Base-by-base conservation (phyloP, 2,113 vertebrate genomes). In the Cyanocitta stelleri region DNA sequence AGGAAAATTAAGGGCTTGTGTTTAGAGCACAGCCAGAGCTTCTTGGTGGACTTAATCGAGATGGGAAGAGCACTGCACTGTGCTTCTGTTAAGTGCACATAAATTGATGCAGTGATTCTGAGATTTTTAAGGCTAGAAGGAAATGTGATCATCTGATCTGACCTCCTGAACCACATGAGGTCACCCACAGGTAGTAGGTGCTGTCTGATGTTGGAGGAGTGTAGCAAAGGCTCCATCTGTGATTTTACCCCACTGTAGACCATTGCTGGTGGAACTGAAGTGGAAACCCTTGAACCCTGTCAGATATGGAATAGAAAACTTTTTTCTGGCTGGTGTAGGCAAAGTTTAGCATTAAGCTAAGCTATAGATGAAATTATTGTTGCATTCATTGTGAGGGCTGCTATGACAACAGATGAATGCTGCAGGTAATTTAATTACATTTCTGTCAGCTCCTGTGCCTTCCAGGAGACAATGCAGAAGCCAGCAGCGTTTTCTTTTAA, bases 361-460 rank as follows among this genome's bases (percentile, higher is more conserved):
- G 59, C 46, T 74, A 35, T 18, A 84, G 75, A 91, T 59, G 82
- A 74, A 94, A 90, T 93, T 85, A 80, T 94, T 87, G 58, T 85
- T 87, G 48, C 67, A 83, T 83, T 93, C 95, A 90, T 71, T 88
- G 85, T 86, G 72, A 74, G 68, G 67, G 93, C 94, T 97, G 93
- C 95, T 95, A 94, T 93, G 96, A 96, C 96, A 96, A 97, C 92
- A 93, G 75, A 96, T 80, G 95, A 96, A 93, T 96, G 89, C 87
- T 88, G 82, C 78, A 94, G 87, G 91, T 96, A 96, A 96, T 96
- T 96, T 95, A 93, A 97, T 94, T 94, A 95, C 75, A 71, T 88
- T 95, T 93, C 91, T 93, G 75, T 80, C 95, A 92, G 72, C 39
- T 82, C 46, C 63, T 71, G 66, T 86, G 79, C 91, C 87, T 95